Percentiles rank a stretch among this genome's conserved stretches.
Conservation (phyloP, 2,888 invertebrate species). For the Drosophila infuscata region DNA sequence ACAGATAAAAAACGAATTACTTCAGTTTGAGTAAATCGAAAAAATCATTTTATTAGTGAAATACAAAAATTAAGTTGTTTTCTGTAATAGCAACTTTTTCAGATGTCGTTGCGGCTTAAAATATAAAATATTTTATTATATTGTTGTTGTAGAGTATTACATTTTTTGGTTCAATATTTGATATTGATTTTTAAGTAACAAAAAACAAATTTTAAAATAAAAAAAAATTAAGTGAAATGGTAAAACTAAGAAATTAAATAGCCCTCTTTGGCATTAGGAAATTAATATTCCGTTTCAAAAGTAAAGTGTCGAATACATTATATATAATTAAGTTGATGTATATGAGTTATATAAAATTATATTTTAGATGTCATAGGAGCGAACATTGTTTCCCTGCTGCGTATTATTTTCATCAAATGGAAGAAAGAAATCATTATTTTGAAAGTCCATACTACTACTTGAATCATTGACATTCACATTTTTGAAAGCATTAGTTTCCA, state of each 20-base stretch:
- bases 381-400: background rate
- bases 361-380: background rate
- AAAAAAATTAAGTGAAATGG: background rate
- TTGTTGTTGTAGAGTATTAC: background rate
- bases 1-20: background rate
- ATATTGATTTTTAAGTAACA: too few relatives aligned
- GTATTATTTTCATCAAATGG: background rate
- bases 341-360: background rate
- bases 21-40: background rate
- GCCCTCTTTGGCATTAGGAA: background rate
- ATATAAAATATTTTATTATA: background rate
- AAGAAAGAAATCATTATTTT: background rate
- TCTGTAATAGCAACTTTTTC: background rate
- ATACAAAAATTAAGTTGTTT: background rate
- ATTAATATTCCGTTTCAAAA: background rate
- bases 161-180: background rate
- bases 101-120: background rate
- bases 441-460: background rate
- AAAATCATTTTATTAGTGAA: background rate
- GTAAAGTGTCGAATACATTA: background rate
- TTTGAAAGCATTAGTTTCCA: background rate
- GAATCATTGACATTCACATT: background rate
- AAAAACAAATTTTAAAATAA: background rate
- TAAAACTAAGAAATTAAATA: background rate
- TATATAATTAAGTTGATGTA: background rate